Evolutionary conservation across 2,797 vertebrate genomes (phyloP), one percentile per base, ranked within the genome.

Genomic region (Euthynnus affinis): DNA sequence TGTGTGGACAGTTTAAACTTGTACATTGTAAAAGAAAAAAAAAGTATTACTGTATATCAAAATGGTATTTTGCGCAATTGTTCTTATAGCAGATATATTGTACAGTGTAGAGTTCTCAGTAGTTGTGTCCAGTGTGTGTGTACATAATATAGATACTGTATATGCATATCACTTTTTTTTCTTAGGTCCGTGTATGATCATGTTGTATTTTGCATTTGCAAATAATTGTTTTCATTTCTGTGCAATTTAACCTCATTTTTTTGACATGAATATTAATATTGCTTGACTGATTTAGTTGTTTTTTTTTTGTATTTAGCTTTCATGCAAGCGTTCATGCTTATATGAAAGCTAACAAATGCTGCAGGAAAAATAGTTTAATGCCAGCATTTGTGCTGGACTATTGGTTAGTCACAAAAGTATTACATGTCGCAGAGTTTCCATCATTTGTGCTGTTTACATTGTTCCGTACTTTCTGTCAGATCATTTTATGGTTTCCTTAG

Each of bases 71-170:
- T 95, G 93, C 83, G 84, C 82, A 90, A 89, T 91, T 86, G 92
- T 93, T 95, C 92, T 80, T 87, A 91, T 83, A 91, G 84, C 90
- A 93, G 89, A 93, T 94, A 86, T 95, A 90, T 93, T 96, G 94
- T 96, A 95, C 94, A 95, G 92, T 89, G 91, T 87, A 90, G 87
- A 93, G 86, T 94, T 89, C 74, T 91, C 83, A 82, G 85, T 92
- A 91, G 89, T 87, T 94, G 92, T 95, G 86, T 93, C 79, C 65
- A 90, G 82, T 94, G 88, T 92, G 87, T 93, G 75, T 80, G 79
- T 89, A 90, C 74, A 91, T 89, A 88, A 83, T 82, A 88, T 84
- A 77, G 81, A 90, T 83, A 72, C 63, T 84, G 81, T 90, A 86
- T 81, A 87, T 88, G 71, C 76, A 90, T 89, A 89, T 92, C 64